phyloP scores from a whole-genome alignment of 2,113 vertebrate species.

The Peromyscus polionotus region DNA sequence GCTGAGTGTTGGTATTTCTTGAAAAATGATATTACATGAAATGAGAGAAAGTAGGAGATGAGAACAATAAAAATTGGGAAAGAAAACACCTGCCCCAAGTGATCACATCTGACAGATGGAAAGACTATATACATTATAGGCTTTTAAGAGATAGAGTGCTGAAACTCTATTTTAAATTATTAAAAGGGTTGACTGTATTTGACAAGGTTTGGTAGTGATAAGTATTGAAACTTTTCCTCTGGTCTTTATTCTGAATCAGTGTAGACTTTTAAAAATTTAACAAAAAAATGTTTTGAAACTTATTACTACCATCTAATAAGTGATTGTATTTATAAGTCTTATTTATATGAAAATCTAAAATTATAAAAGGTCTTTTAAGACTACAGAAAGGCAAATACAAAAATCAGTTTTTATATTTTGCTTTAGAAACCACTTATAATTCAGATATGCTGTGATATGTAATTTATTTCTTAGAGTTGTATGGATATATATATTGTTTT shows the following conservation, averaged over 20 bases:
- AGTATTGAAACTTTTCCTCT: neutral
- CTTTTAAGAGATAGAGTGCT: neutral
- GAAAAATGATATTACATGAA: neutral
- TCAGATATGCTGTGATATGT: slow-evolving; percentile 2
- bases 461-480: slow-evolving; percentile 59
- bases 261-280: slow-evolving; percentile 13
- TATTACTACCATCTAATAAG: slow-evolving; percentile 5
- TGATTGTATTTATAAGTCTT: slow-evolving; percentile 33
- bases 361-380: neutral
- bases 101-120: neutral
- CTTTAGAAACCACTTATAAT: slow-evolving; percentile 41
- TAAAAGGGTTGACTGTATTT: neutral
- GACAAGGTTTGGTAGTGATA: neutral
- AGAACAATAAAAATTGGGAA: neutral
- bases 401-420: slow-evolving; percentile 65
- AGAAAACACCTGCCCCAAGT: neutral
- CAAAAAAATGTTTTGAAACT: slow-evolving; percentile 9
- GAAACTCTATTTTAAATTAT: neutral
- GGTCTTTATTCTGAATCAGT: neutral
- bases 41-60: slow-evolving; percentile 10
- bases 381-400: slow-evolving; percentile 49
- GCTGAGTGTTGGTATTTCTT: neutral
- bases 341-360: slow-evolving; percentile 58
- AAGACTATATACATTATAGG: neutral
- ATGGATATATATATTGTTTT: slow-evolving; percentile 8